Base-by-base conservation (phyloP, 1,140 invertebrate genomes). In the Diabrotica undecimpunctata region DNA sequence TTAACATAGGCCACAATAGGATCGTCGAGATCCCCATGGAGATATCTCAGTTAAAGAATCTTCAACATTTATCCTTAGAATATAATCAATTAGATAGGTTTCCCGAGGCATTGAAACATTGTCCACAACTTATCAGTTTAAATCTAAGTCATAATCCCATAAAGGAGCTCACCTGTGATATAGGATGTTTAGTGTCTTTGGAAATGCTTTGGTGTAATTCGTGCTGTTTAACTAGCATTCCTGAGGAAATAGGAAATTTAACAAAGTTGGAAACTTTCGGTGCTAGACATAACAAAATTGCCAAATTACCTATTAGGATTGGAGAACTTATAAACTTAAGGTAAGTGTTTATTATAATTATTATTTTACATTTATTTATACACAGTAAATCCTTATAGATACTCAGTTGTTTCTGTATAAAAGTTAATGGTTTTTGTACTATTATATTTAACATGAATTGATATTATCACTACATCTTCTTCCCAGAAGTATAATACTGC, bases 81-180 rank as follows among this genome's bases (percentile, higher is more conserved):
- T 86, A 90, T 69, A 85, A 87, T 64, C 88, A 87, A 64, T 80
- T 96, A 53, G 86, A 83, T 70, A 85, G 86, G 39, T 83, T 87
- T 71, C 84, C 86, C 7, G 63, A 76, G n/a, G 82, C 82, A 69
- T 81, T 89, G 57, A 83, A 81, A 36, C 77, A 83, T 54, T 79
- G 88, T 66, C 81, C 84, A 66, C 85, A 86, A 73, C 80, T 95
- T 36, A 82, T 90, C 64, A 91, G 86, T 68, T 81, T 96, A 54
- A 94, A 96, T 76, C 79, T 96, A 54, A 92, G 92, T 66, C 85
- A 90, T 64, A 96, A 96, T 78, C 90, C 88, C 67, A 83, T 96
- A 35, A 80, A 79, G 55, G 75, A 75, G 6, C 76, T 95, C 60
- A 89, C 92, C 11, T 77, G 61, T 54, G 58, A 83, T 71, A 86